phyloP scores from a whole-genome alignment of 2,113 vertebrate species.

The Otus sunia region DNA sequence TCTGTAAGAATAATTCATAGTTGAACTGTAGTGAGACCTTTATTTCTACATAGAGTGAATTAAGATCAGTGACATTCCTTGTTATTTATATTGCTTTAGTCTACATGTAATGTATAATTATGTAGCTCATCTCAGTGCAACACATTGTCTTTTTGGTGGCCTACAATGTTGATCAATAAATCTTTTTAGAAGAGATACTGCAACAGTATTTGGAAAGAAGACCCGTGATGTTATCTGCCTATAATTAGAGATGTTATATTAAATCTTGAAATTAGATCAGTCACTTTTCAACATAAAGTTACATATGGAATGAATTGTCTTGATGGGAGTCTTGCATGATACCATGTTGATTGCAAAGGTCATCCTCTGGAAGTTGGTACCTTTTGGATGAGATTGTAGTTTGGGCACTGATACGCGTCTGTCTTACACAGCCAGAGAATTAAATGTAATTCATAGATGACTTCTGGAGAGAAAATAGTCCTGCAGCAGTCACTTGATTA shows the following conservation, averaged over 20 bases:
- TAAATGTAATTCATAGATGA: not conserved
- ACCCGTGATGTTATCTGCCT: not conserved
- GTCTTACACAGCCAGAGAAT: not conserved
- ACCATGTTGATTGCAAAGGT: not conserved
- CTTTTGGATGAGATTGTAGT: not conserved
- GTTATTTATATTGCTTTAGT: not conserved
- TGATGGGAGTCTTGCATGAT: not conserved
- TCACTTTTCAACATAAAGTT: not conserved
- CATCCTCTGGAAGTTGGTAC: not conserved
- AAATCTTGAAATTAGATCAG: not conserved
- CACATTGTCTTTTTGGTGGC: not conserved
- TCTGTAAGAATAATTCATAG: not conserved
- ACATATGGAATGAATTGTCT: slow-evolving; percentile 8
- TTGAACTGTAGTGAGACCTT: not conserved
- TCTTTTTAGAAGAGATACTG: not conserved
- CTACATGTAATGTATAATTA: not conserved
- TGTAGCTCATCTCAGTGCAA: not conserved
- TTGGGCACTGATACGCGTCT: not conserved
- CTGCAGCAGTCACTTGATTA: not conserved
- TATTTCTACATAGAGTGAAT: not conserved
- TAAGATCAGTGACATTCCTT: not conserved
- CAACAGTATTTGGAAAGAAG: not conserved
- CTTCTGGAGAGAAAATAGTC: not conserved
- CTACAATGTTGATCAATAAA: not conserved
- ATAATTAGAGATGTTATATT: not conserved